Base-by-base conservation (phyloP, 2,888 invertebrate genomes). In the Amblyjoppa fuscipennis region DNA sequence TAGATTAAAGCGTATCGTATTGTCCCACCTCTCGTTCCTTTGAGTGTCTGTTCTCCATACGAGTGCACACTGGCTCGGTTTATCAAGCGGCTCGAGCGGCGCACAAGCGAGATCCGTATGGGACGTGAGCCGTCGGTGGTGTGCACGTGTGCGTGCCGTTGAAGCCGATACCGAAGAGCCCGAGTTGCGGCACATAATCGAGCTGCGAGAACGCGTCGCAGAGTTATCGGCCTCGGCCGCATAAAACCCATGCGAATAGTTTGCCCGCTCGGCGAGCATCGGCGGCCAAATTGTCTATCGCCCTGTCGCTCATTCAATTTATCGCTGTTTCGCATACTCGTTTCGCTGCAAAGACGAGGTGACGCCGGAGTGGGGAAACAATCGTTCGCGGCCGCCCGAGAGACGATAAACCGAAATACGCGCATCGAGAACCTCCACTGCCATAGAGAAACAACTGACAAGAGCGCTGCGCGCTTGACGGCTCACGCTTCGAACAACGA, bases 161-260 rank as follows among this genome's bases (percentile, higher is more conserved):
- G 51, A 2, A 71, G 49, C 51, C 51, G 71, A 80, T 81, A 84
- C 76, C 66, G 68, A 66, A 80, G 41, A 45, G 69, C 41, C 56
- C 66, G 66, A 74, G 31, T 11, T 11, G 53, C 41, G 20, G 74
- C 66, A 64, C 69, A 79, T 53, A 79, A 79, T 83, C 79, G 38
- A 13, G 56, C 34, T 7, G 41, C 38, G 64, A 31, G 49, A 75
- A 64, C 75, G 53, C 56, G 66, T 76, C 49, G 38, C 41, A 64
- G 70, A 84, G 80, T 71, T 75, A 83, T 83, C 79, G 31, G 13
- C 56, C 53, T 64, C 64, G 34, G 64, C 25, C 66, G 75, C 56
- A 66, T 69, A 80, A 76, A 84, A 80, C 49, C 56, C 59, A 49
- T 49, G 41, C 51, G 76, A 53, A 79, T 66, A 66, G 73, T 73